Conservation (phyloP, 1,140 invertebrate species). For the Physella acuta region DNA sequence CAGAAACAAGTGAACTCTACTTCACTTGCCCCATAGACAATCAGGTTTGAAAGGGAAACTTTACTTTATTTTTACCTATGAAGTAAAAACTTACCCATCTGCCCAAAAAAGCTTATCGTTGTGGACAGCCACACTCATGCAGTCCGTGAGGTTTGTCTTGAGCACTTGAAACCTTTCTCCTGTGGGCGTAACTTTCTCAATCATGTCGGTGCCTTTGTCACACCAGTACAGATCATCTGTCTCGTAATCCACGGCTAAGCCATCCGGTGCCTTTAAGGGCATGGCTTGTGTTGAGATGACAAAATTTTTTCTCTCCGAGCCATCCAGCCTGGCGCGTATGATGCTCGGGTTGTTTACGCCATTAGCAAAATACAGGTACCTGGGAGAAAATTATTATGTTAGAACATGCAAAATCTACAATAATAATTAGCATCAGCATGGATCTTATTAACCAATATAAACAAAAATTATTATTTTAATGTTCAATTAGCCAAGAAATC, state of each 20-base stretch:
- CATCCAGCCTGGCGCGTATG: slow-evolving; percentile 93
- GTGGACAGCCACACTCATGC: slow-evolving; percentile 62
- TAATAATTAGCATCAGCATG: too few species aligned
- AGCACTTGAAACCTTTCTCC: slow-evolving; percentile 65
- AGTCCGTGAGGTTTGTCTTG: slow-evolving; percentile 56
- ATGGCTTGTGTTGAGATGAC: slow-evolving; percentile 40
- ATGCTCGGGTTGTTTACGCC: slow-evolving; percentile 96
- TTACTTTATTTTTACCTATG: too few species aligned
- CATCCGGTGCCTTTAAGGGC: slow-evolving; percentile 65
- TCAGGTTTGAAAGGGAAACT: too few species aligned
- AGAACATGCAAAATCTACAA: too few species aligned
- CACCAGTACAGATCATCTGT: slow-evolving; percentile 89
- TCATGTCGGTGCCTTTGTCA: slow-evolving; percentile 69
- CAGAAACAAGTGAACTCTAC: too few species aligned
- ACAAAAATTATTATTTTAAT: too few species aligned
- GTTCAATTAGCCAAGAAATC: too few species aligned
- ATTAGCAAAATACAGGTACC: slow-evolving; percentile 81
- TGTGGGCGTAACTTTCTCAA: slow-evolving; percentile 49
- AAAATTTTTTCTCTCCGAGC: slow-evolving; percentile 68
- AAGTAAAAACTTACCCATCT: slow-evolving; percentile 66
- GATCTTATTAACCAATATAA: too few species aligned
- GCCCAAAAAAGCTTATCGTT: slow-evolving; percentile 65
- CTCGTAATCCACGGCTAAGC: slow-evolving; percentile 73
- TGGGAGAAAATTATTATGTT: too few species aligned
- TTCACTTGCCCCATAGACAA: too few species aligned